Percentiles rank a stretch among this genome's conserved stretches.
phyloP scores from a whole-genome alignment of 2,113 vertebrate genomes.

The Hippocampus zosterae region DNA sequence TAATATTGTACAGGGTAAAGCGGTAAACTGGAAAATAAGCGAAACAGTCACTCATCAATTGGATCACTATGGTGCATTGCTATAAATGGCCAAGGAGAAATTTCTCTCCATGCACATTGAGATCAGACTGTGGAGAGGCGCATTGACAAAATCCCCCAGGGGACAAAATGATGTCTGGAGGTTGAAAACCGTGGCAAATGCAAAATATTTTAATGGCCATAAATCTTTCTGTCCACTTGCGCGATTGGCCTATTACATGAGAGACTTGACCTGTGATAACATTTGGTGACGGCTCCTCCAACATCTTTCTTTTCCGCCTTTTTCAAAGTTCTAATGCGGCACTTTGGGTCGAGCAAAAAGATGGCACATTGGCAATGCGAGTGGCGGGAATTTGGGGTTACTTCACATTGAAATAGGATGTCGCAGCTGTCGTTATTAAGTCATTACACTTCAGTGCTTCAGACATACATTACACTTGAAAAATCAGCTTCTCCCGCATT shows the following conservation, averaged over 20 bases:
- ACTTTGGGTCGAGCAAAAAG: slow-evolving; percentile 1
- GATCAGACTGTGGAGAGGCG: slow-evolving; percentile 14
- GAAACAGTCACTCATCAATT: slow-evolving; percentile 33
- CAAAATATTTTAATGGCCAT: slow-evolving; percentile 58
- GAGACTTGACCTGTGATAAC: slow-evolving; percentile 51
- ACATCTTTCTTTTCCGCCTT: slow-evolving; percentile 19
- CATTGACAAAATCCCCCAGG: slow-evolving; percentile 44
- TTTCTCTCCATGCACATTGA: slow-evolving; percentile 4
- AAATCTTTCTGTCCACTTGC: slow-evolving; percentile 50
- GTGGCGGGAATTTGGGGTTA: slow-evolving; percentile 18
- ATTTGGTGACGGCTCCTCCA: slow-evolving; percentile 25
- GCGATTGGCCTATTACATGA: slow-evolving; percentile 56
- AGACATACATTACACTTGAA: slow-evolving; percentile 31
- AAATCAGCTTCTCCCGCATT: slow-evolving; percentile 29
- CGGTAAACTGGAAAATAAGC: slow-evolving; percentile 38
- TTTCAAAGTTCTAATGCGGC: slow-evolving; percentile 24
- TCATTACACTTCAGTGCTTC: slow-evolving; percentile 32
- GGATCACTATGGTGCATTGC: slow-evolving; percentile 50
- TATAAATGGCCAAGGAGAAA: slow-evolving; percentile 51
- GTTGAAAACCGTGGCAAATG: slow-evolving; percentile 62
- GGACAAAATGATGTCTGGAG: slow-evolving; percentile 53
- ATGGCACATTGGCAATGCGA: neutral
- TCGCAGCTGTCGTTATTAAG: slow-evolving; percentile 18
- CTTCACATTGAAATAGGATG: slow-evolving; percentile 23
- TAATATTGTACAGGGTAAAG: slow-evolving; percentile 23